Evolutionary conservation across 2,797 vertebrate genomes (phyloP), one percentile per base, ranked within the genome.

Genomic region (Heterohyrax brucei): DNA sequence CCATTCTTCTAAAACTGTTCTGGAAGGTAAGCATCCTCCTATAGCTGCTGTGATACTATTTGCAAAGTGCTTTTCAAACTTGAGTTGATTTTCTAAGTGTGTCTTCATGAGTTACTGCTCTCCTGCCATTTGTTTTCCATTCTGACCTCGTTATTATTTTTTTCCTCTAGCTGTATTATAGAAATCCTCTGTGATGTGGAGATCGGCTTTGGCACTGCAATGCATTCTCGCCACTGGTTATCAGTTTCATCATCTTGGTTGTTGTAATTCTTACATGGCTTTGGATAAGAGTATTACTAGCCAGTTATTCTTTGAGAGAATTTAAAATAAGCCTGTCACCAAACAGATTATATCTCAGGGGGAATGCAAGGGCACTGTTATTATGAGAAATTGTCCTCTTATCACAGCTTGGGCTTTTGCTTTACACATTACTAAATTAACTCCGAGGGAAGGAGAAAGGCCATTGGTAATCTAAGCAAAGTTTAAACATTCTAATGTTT

Each of bases 231-330:
- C 56, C 14, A 22, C 70, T 77, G 24, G 39, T 56, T 81, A 68
- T 90, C n/a, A n/a, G 26, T 89, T 96, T 94, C 82, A 89, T 95
- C 86, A 94, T 73, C 46, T 53, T 24, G 19, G 66, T 91, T 96
- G 79, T 87, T 92, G 28, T 89, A 77, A 93, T 72, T 91, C n/a
- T 90, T 92, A 61, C 93, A 78, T 66, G 75, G 39, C n/a, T 73
- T 90, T 94, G 30, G 94, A 73, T 66, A 53, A 87, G 48, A 77
- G 50, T n/a, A 73, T 86, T 77, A 90, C 48, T 68, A 84, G 50
- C 44, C 79, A 61, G 82, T 50, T 30, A 28, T 68, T 93, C 59
- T 94, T 95, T 89, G 56, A 91, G 93, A 94, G 94, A 93, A 92
- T 89, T 61, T 89, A 86, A 93, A 97, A 93, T 81, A 91, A 89